Conservation (phyloP, 2,888 invertebrate species). For the Malthinus seriepunctatus region DNA sequence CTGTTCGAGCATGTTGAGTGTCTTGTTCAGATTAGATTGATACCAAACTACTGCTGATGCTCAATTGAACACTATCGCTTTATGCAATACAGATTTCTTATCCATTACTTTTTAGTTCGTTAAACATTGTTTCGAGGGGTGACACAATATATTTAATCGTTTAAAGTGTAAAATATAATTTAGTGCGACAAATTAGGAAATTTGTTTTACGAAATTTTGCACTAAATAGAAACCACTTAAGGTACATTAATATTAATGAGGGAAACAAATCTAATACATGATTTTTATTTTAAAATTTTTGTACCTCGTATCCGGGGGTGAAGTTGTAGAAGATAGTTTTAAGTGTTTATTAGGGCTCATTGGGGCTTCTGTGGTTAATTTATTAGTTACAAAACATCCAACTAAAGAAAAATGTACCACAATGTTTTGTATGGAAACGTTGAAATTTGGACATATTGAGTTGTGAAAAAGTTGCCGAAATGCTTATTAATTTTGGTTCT, state of each 20-base stretch:
- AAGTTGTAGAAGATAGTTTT: no score
- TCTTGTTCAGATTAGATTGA: constrained; percentile 45
- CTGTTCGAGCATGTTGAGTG: constrained; percentile 41
- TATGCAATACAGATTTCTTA: constrained; percentile 35
- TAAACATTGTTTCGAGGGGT: constrained; percentile 12
- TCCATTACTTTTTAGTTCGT: constrained; percentile 36
- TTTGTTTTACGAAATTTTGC: neutral
- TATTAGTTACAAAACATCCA: no score
- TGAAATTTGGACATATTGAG: no score
- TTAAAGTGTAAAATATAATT: neutral
- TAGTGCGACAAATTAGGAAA: neutral
- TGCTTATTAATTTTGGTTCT: neutral
- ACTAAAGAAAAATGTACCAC: no score
- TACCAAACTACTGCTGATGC: constrained; percentile 36
- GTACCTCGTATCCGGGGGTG: neutral
- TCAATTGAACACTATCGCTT: constrained; percentile 42
- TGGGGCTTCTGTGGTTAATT: no score
- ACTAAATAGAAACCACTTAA: neutral
- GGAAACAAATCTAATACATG: constrained; percentile 2
- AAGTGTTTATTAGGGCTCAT: no score
- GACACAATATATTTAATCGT: neutral
- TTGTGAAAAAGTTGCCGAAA: no score
- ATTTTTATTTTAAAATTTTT: neutral
- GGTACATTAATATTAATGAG: constrained; percentile 3
- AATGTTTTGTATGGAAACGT: no score